Base-by-base conservation (phyloP, 2,888 invertebrate species). In the Tinea pellionella region DNA sequence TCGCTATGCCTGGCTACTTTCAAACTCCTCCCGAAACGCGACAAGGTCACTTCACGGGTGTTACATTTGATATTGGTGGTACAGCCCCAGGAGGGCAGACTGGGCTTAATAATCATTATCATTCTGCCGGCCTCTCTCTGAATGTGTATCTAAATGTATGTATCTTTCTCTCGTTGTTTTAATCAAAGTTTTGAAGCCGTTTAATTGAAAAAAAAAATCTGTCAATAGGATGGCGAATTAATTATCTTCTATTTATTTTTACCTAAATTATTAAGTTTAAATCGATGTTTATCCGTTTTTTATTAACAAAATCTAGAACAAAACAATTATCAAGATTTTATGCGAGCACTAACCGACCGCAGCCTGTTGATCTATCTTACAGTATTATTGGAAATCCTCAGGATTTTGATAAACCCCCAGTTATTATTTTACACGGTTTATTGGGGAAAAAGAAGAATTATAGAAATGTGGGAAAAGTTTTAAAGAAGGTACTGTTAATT, bases 361-460 rank as follows among this genome's bases (percentile, higher is more conserved):
- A 47, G 13, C 9, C 68, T 1, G 73, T 77, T 1, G 73, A 66
- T 59, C 65, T 86, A 41, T 82, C 85, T 0, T 83, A 73, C 63
- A 82, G 77, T 67, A 64, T 83, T 19, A 63, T 77, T n/a, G 78
- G 78, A 0, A 64, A 65, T 12, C 62, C 66, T 0, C 58, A 63
- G 1, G 70, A 73, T 0, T 59, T 64, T 0, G 71, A 74, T 0
- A 65, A 70, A 16, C 71, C 78, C 0, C 78, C 84, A 0, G 65
- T 84, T 8, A 66, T 85, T 4, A 63, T 97, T 59, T 89, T 94
- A 72, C 98, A 98, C 73, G 97, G 96, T 0, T 80, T 98, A 12
- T 90, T 99, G 65, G 96, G 97, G 0, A 92, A 92, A 0, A 97
- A 96, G 74, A 91, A 88, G 61, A 96, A 97, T 72, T 98, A 97